A percentile compares a stretch with the other conserved stretches of the same genome.
phyloP scores from a whole-genome alignment of 2,888 invertebrate genomes.

The Sminthurides aquaticus region DNA sequence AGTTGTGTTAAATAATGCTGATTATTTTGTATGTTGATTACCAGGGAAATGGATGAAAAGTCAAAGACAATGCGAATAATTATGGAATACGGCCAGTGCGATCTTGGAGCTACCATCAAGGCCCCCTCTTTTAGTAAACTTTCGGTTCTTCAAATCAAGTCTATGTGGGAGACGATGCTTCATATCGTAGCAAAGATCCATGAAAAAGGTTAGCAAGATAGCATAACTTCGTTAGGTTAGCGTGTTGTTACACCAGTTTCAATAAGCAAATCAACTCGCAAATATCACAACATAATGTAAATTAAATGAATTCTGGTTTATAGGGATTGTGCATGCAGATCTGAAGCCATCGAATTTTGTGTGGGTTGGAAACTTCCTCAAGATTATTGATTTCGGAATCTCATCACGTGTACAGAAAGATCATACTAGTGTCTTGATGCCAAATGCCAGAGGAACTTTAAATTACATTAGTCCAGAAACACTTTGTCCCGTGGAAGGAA shows the following conservation, averaged over 20 bases:
- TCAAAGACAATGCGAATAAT: conserved; percentile 68
- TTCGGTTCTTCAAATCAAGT: conserved; percentile 19
- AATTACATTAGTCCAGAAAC: conserved; percentile 97
- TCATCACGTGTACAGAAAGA: conserved; percentile 79
- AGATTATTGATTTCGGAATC: conserved; percentile 96
- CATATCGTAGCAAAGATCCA: conserved; percentile 85
- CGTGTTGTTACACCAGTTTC: no score
- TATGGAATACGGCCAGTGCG: conserved; percentile 87
- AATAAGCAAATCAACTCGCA: no score
- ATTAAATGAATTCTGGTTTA: conserved; percentile 41
- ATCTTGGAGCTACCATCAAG: conserved; percentile 66
- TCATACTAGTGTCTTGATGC: conserved; percentile 78
- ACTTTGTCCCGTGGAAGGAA: conserved; percentile 47
- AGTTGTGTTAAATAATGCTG: neutral
- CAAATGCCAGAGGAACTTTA: conserved; percentile 76
- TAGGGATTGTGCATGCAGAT: conserved; percentile 92
- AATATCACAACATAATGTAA: no score
- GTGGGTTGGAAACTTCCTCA: conserved; percentile 72
- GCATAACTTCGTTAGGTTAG: no score
- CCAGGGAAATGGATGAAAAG: conserved; percentile 63
- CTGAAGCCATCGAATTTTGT: conserved; percentile 95
- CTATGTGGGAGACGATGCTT: conserved; percentile 81
- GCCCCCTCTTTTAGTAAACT: neutral
- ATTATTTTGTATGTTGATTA: conserved; percentile 44
- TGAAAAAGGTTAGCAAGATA: conserved; percentile 62